These are phyloP conservation scores for Drosophila pruinosa DNA, from an alignment of 1,140 invertebrate genomes.

Conservation along the genomic window DNA sequence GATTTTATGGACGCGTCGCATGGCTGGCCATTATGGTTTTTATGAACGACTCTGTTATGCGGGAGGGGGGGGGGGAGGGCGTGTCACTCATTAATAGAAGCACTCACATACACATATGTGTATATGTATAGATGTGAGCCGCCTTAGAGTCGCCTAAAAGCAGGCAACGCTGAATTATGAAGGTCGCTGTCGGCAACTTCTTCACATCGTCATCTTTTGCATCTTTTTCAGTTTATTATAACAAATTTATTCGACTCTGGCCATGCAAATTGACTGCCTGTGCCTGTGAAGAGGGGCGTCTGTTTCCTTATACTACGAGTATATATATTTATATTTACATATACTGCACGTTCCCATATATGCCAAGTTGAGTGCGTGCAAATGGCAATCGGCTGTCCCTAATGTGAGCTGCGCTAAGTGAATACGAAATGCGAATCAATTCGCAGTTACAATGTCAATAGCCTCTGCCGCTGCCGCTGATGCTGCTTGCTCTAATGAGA, in stretches of 20 bases:
- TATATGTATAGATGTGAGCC: background rate
- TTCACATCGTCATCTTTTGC: background rate
- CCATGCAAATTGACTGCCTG: slow-evolving; percentile 27
- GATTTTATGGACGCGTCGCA: slow-evolving; percentile 34
- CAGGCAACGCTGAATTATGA: background rate
- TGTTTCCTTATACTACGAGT: too few species aligned
- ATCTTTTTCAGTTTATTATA: slow-evolving; percentile 26
- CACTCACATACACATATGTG: slow-evolving; percentile 5
- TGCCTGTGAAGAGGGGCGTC: background rate
- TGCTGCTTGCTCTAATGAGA: background rate
- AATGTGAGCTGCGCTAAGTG: slow-evolving; percentile 25
- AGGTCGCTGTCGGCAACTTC: background rate
- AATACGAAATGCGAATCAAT: slow-evolving; percentile 29
- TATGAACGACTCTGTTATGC: slow-evolving; percentile 26
- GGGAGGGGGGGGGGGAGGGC: background rate
- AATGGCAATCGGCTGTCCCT: slow-evolving; percentile 20
- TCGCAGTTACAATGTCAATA: background rate
- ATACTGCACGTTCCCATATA: background rate
- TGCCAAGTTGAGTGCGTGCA: slow-evolving; percentile 37
- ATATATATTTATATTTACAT: slow-evolving; percentile 28
- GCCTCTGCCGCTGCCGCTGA: too few species aligned
- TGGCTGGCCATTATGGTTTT: slow-evolving; percentile 39
- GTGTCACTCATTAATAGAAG: slow-evolving; percentile 31
- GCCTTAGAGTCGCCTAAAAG: slow-evolving; percentile 6
- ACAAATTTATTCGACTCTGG: slow-evolving; percentile 25